phyloP scores from a whole-genome alignment of 1,140 invertebrate species.

The Euglossa dilemma region DNA sequence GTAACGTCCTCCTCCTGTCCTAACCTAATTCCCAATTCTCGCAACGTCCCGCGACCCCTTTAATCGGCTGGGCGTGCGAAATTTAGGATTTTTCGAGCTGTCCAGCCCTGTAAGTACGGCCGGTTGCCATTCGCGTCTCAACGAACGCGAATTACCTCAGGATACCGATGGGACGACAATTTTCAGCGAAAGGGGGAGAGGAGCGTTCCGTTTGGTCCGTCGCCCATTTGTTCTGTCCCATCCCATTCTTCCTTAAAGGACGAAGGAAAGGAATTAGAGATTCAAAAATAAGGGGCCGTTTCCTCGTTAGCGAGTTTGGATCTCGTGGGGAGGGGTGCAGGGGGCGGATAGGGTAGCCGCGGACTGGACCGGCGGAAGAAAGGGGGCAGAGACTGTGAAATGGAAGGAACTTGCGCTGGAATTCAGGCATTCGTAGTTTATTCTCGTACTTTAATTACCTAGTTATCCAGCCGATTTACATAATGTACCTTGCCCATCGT shows the following conservation, averaged over 20 bases:
- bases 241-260: conserved; percentile 4
- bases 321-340: neutral
- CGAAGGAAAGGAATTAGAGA: conserved; percentile 61
- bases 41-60: conserved; percentile 63
- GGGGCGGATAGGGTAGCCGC: neutral
- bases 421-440: conserved; percentile 68
- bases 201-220: conserved; percentile 2
- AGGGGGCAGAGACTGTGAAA: conserved; percentile 51
- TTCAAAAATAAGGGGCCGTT: conserved; percentile 65
- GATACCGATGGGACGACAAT: conserved; percentile 13
- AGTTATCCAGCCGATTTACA: conserved; percentile 69
- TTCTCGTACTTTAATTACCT: conserved; percentile 72
- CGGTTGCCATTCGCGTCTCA: conserved; percentile 34
- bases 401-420: conserved; percentile 62
- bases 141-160: conserved; percentile 47
- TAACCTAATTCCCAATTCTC: conserved; percentile 66
- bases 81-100: conserved; percentile 70
- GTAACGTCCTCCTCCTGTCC: neutral
- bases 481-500: conserved; percentile 64
- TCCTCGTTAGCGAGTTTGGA: conserved; percentile 61
- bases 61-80: conserved; percentile 65
- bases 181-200: neutral
- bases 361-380: neutral
- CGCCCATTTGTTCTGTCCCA: conserved; percentile 38
- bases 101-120: conserved; percentile 14